Base-by-base conservation (phyloP, 1,140 invertebrate species). In the Amyelois transitella region DNA sequence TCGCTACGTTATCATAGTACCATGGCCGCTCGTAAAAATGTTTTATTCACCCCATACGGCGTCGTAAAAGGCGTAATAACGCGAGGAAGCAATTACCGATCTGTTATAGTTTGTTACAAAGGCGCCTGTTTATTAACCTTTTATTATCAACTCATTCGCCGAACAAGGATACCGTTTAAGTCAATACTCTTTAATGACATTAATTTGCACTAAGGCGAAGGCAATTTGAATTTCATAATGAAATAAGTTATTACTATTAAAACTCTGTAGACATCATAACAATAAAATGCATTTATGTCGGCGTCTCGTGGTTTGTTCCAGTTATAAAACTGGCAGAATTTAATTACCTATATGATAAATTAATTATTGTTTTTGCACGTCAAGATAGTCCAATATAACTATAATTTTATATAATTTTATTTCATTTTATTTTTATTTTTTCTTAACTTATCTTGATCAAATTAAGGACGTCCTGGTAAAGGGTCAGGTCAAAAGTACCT, bases 101-200 rank as follows among this genome's bases (percentile, higher is more conserved):
- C 82, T 87, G 84, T 87, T 87, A 87, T 87, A 87, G 81, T 87
- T 85, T 85, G 81, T 87, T 86, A 87, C 84, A 81, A 86, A 79
- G 75, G 79, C 79, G 77, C 77, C 75, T 81, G 72, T 87, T 87
- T 84, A 87, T 83, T 86, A 86, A 81, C 81, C 55, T 87, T 87
- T 87, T 87, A 87, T 83, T 85, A 83, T 83, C 84, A 78, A 79
- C 81, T 81, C 81, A 79, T 87, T 87, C 78, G 72, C 69, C 60
- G 75, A 81, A 87, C 80, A 79, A 83, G 78, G 84, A 81, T 79
- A 69, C 61, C 62, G 69, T 75, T 86, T 83, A 81, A 83, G 78
- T 77, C 71, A 79, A 85, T 81, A 72, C 66, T 20, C 51, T 49
- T 66, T 72, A 70, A 70, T 70, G 58, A 66, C 62, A 51, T 63